These are phyloP conservation scores for Argyresthia albistria DNA, from an alignment of 2,888 invertebrate species.

Conservation along the genomic window DNA sequence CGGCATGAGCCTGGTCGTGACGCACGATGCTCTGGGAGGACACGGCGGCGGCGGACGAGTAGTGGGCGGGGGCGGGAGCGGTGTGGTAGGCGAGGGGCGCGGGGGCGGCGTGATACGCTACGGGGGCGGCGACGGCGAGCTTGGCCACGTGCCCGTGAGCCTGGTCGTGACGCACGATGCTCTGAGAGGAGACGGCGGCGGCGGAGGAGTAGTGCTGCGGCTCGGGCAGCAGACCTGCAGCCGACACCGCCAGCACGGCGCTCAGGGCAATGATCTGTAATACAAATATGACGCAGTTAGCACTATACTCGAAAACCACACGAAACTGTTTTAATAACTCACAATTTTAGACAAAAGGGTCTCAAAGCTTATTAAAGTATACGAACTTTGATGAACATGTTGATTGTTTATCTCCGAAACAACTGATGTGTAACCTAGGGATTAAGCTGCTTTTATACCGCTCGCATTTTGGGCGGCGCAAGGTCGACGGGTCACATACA, in stretches of 20 bases:
- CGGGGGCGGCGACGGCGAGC: slow-evolving; percentile 4
- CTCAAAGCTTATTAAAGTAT: background rate
- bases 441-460: slow-evolving; percentile 15
- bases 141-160: slow-evolving; percentile 12
- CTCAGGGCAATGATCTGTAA: slow-evolving; percentile 10
- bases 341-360: no score
- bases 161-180: slow-evolving; percentile 20
- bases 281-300: background rate
- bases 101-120: slow-evolving; percentile 8
- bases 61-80: slow-evolving; percentile 18
- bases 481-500: slow-evolving; percentile 16
- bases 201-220: slow-evolving; percentile 16
- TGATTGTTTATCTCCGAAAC: slow-evolving; percentile 6
- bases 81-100: slow-evolving; percentile 19
- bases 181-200: slow-evolving; percentile 15
- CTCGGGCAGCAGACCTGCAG: slow-evolving; percentile 16
- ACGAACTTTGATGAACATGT: slow-evolving; percentile 20
- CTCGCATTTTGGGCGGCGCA: slow-evolving; percentile 11
- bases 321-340: background rate
- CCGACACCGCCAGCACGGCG: slow-evolving; percentile 21
- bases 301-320: background rate
- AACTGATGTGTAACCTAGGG: slow-evolving; percentile 15
- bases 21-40: slow-evolving; percentile 5
- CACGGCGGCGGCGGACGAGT: slow-evolving; percentile 20
- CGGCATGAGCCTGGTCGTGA: slow-evolving; percentile 12